Evolutionary conservation across 2,797 vertebrate genomes (phyloP).

Genomic region (Xenops minutus): DNA sequence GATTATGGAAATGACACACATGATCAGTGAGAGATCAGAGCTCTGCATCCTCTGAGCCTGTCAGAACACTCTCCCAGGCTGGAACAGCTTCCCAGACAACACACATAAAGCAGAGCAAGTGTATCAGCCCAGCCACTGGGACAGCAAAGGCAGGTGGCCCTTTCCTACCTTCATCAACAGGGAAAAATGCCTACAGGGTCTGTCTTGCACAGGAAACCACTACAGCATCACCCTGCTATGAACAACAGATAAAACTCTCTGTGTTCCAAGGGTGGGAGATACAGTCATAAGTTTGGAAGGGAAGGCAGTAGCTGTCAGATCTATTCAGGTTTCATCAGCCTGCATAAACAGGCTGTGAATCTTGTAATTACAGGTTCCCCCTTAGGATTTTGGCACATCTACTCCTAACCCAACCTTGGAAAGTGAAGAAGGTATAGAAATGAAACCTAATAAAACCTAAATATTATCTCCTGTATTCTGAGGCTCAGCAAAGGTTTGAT

Average conservation of each 20-base stretch:
- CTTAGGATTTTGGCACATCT: slow-evolving; percentile 28
- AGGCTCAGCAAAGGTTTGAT: slow-evolving; percentile 41
- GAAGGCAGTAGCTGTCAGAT: neutral
- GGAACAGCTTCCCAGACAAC: neutral
- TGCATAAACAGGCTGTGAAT: slow-evolving; percentile 30
- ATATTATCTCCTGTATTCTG: neutral
- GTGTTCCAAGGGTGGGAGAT: neutral
- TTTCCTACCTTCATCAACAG: neutral
- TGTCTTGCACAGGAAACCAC: neutral
- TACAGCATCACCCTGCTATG: neutral
- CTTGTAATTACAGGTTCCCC: neutral
- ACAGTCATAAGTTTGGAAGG: neutral
- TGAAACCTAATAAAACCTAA: slow-evolving; percentile 37
- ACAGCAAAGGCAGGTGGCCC: neutral
- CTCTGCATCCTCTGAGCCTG: neutral
- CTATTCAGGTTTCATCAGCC: neutral
- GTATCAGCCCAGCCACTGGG: neutral
- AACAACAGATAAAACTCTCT: neutral
- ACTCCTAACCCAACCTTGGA: neutral
- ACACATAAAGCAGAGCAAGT: neutral
- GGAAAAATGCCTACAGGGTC: neutral
- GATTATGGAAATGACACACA: neutral
- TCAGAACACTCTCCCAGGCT: neutral
- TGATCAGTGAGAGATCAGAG: neutral
- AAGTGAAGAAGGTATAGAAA: neutral